phyloP scores from a whole-genome alignment of 2,113 vertebrate genomes.

The Mobula hypostoma region DNA sequence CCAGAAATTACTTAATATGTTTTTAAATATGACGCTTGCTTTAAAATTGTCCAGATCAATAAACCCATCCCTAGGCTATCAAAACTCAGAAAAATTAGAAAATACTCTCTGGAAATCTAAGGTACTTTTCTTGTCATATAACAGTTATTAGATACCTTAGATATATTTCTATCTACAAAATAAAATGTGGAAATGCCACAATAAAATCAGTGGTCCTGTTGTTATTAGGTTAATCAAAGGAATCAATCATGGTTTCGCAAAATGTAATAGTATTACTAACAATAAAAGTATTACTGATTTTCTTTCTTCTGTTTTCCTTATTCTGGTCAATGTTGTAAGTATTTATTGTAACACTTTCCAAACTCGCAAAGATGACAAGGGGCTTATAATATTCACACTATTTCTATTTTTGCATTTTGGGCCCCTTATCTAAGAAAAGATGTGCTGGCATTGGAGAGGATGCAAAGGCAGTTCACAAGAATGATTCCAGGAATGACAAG shows the following conservation, averaged over 20 bases:
- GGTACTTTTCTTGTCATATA: neutral
- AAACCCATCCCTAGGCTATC: neutral
- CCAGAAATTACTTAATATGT: neutral
- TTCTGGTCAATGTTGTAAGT: neutral
- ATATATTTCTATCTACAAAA: neutral
- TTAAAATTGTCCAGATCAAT: neutral
- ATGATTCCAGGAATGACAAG: no score
- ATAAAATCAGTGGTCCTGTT: neutral
- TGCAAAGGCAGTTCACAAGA: no score
- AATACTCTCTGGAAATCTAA: no score
- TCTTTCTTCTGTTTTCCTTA: neutral
- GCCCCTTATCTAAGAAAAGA: no score
- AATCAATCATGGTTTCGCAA: neutral
- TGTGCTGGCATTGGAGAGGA: no score
- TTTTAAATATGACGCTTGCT: neutral
- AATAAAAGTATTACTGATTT: neutral
- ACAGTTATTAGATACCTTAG: neutral
- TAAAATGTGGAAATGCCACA: neutral
- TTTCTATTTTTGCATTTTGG: neutral
- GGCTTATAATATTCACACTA: neutral
- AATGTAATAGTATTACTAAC: neutral
- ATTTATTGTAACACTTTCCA: neutral
- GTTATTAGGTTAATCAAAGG: neutral
- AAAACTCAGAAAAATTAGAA: neutral
- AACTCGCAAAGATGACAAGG: neutral